Evolutionary conservation across 2,113 vertebrate genomes (phyloP).

Genomic region (Laticauda laticaudata): DNA sequence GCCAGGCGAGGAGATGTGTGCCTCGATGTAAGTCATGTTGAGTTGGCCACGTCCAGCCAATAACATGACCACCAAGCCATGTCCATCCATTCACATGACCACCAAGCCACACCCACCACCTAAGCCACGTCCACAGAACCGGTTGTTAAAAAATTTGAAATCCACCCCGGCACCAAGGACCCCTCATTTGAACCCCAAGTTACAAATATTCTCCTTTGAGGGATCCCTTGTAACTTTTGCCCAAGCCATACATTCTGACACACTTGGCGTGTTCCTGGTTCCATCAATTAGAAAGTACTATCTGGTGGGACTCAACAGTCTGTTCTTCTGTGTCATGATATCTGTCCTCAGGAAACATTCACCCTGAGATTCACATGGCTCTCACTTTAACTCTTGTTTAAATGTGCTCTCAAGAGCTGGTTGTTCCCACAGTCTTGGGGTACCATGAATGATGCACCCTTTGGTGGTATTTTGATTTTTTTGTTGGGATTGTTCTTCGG

Average conservation of each 20-base stretch:
- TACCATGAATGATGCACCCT: neutral
- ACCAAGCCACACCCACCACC: too few relatives aligned
- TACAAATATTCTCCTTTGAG: neutral
- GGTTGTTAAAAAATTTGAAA: too few relatives aligned
- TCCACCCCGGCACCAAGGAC: too few relatives aligned
- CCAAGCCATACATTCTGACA: neutral
- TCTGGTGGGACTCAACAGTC: neutral
- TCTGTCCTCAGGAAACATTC: neutral
- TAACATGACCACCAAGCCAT: too few relatives aligned
- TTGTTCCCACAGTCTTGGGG: neutral
- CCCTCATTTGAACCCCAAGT: too few relatives aligned
- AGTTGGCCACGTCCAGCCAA: too few relatives aligned
- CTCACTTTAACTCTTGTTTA: neutral
- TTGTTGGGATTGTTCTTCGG: neutral
- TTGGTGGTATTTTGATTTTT: neutral
- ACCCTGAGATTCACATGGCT: neutral
- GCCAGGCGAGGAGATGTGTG: too few relatives aligned
- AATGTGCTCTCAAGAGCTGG: neutral
- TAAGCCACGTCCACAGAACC: too few relatives aligned
- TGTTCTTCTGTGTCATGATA: neutral
- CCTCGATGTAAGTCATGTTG: too few relatives aligned
- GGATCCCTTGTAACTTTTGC: neutral
- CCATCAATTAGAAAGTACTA: neutral
- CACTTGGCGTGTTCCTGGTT: neutral
- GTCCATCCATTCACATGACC: too few relatives aligned